Conservation (phyloP, 2,113 vertebrate species). For the Gambusia holbrooki region DNA sequence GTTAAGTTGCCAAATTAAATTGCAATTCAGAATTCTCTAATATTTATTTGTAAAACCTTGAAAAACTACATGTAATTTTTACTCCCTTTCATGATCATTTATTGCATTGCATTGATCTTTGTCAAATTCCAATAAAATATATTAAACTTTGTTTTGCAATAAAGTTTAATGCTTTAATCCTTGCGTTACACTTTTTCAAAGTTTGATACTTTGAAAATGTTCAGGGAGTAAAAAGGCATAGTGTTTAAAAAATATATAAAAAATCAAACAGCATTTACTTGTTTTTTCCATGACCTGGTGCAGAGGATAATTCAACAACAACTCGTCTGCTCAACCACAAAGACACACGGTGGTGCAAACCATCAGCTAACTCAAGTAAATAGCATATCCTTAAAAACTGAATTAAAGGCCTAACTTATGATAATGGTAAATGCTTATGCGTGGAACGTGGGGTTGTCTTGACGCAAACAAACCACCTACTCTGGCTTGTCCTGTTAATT, state of each 20-base stretch:
- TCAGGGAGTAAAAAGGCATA: no score
- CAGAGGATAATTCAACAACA: neutral
- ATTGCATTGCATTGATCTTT: neutral
- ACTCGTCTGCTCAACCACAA: neutral
- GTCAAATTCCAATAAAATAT: neutral
- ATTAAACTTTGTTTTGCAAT: neutral
- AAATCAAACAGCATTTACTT: neutral
- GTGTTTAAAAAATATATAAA: no score
- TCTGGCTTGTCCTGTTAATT: no score
- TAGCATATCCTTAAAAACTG: neutral
- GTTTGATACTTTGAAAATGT: no score
- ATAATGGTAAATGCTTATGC: neutral
- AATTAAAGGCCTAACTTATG: neutral
- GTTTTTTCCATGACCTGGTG: neutral
- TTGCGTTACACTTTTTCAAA: no score
- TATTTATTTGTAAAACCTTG: neutral
- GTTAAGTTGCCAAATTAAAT: neutral
- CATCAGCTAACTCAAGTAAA: neutral
- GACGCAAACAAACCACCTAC: neutral
- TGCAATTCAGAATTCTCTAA: neutral
- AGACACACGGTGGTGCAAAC: neutral
- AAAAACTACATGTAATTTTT: neutral
- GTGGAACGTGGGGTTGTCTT: neutral
- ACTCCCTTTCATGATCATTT: neutral
- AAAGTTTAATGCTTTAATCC: no score